Conservation (phyloP, 2,797 vertebrate genomes). For the Trichosurus vulpecula region DNA sequence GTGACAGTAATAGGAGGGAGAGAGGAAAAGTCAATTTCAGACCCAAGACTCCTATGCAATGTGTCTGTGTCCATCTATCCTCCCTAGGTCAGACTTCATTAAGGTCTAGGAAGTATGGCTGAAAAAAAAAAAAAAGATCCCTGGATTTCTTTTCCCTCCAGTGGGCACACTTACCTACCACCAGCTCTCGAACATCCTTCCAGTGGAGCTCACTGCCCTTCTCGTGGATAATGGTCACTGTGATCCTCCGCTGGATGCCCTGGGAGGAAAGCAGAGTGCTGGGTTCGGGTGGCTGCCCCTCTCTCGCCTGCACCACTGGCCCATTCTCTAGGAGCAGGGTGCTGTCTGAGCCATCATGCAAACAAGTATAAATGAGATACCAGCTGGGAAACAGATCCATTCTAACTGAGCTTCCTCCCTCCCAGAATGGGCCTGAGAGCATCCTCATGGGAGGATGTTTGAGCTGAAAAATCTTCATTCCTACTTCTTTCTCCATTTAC, state of each 20-base stretch:
- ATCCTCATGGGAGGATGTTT: neutral
- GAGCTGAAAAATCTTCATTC: neutral
- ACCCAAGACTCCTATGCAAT: neutral
- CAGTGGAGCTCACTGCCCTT: conserved; percentile 98
- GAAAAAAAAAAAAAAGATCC: neutral
- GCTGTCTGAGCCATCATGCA: neutral
- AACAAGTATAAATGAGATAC: neutral
- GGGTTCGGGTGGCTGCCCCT: neutral
- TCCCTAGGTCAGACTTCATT: neutral
- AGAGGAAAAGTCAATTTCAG: neutral
- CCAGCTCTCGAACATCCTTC: conserved; percentile 98
- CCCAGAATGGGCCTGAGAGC: neutral
- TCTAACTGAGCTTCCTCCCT: neutral
- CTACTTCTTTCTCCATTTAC: neutral
- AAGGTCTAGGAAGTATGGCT: too few species aligned
- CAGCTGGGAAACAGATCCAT: neutral
- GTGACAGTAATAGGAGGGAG: neutral
- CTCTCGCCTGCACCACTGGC: neutral
- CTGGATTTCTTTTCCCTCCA: accelerated
- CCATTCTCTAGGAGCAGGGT: neutral
- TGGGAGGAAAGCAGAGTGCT: conserved; percentile 70
- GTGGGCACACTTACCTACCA: conserved; percentile 91
- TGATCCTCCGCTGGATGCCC: conserved; percentile 98
- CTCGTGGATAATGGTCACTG: conserved; percentile 97
- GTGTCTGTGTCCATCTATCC: neutral